Conservation (phyloP, 2,797 vertebrate genomes). For the Alectoris magna region DNA sequence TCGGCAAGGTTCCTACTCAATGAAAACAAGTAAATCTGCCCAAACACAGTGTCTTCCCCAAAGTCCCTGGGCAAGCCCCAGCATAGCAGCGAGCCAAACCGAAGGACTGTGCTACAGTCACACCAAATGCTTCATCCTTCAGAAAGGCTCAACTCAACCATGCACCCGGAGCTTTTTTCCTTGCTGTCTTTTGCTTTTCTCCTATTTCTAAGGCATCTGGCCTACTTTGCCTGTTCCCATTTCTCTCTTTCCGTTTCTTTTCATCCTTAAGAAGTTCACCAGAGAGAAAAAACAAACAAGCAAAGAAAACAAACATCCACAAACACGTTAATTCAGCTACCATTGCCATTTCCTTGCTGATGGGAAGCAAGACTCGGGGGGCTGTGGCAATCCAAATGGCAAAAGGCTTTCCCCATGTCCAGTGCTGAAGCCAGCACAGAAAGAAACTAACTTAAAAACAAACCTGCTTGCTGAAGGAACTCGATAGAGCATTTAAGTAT, state of each 20-base stretch:
- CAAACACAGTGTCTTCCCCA: background rate
- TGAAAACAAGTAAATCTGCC: background rate
- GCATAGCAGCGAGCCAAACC: accelerated
- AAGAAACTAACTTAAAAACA: background rate
- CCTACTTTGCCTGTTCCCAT: background rate
- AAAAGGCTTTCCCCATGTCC: background rate
- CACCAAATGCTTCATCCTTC: background rate
- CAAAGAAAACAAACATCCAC: background rate
- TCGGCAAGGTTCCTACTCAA: background rate
- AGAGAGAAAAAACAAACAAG: background rate
- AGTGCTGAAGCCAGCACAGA: background rate
- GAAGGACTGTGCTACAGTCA: background rate
- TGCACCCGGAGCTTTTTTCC: background rate
- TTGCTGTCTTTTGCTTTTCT: background rate
- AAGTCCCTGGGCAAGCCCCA: background rate
- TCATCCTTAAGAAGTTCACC: background rate
- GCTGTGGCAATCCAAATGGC: accelerated
- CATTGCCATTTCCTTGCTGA: background rate
- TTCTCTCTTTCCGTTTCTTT: background rate
- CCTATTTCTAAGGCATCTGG: background rate
- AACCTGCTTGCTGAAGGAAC: background rate
- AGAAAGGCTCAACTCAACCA: background rate
- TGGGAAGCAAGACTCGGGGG: background rate
- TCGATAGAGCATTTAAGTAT: background rate
- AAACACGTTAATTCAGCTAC: background rate